Evolutionary conservation across 2,888 invertebrate species (phyloP), one percentile per base, ranked within the genome.

Genomic region (Acleris laterana): DNA sequence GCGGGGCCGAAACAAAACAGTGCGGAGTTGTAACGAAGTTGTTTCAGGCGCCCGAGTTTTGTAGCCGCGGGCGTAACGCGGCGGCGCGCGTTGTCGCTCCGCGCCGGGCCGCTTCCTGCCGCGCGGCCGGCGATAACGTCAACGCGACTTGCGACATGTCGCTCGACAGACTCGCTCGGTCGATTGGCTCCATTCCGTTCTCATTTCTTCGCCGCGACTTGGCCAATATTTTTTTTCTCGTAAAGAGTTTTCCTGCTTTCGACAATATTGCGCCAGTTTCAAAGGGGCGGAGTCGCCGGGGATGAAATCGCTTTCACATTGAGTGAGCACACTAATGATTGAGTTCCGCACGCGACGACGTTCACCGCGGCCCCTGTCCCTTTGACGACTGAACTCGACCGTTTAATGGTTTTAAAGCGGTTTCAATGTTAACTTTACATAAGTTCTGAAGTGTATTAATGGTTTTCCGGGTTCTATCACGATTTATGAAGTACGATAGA

Each of bases 301-400:
- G 88, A 85, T 86, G 85, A 89, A 90, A 91, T 90, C 91, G 87
- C 87, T 92, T 93, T 91, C 89, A 83, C 87, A 88, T 89, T 82
- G 92, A 91, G 87, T 89, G 92, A 90, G 80, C 92, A 92, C 90
- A 90, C 91, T 93, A 93, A 93, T 92, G 93, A 93, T 90, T 83
- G 87, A 88, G 91, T 92, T 93, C 93, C 92, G 91, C 80, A 81
- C 80, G 77, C 76, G 74, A 79, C 72, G 79, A 13, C 38, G 38
- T 38, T 76, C 83, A 16, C 81, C 68, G 72, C 75, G 78, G 75
- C 70, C 73, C 72, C 68, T 78, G 81, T 79, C 85, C 85, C 87
- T 89, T 90, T 88, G 84, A 87, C 84, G 77, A 80, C 76, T 78
- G 78, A 83, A 78, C 82, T 51, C 56, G 46, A 51, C 82, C 82